Percentiles rank a stretch among this genome's conserved stretches.
These are phyloP conservation scores for Odontophorus gujanensis DNA, from an alignment of 2,113 vertebrate genomes.

Conservation along the genomic window DNA sequence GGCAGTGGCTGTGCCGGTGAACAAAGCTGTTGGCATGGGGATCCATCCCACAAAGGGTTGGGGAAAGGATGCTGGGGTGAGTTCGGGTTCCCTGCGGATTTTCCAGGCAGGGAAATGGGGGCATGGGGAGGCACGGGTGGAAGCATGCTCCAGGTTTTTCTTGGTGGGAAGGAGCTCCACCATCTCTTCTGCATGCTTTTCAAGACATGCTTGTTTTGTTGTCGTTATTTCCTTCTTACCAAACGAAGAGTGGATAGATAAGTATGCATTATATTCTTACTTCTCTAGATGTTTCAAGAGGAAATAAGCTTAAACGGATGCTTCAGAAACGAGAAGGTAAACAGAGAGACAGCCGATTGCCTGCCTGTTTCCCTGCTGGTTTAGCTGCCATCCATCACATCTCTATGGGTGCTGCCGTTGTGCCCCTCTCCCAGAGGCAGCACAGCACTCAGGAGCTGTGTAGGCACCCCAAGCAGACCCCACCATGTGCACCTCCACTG, in stretches of 20 bases:
- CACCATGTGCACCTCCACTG: no score
- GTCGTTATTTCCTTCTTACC: neutral
- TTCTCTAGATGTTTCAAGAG: constrained; percentile 79
- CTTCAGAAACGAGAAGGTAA: constrained; percentile 86
- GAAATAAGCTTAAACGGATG: constrained; percentile 84
- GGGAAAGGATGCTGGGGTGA: neutral
- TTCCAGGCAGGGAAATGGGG: accelerated
- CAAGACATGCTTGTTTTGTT: neutral
- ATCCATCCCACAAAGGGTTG: neutral
- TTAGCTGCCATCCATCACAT: accelerated
- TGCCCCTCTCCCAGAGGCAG: neutral
- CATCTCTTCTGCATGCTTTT: neutral
- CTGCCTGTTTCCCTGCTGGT: neutral
- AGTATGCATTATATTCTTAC: neutral
- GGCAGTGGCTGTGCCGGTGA: neutral
- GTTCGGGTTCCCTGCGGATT: neutral
- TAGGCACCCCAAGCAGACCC: accelerated
- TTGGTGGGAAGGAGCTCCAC: neutral
- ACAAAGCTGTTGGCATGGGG: accelerated
- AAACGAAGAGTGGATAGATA: neutral
- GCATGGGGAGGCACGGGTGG: neutral
- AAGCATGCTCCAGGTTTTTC: neutral
- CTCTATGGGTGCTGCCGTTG: accelerated
- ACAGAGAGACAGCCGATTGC: neutral
- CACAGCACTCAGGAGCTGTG: neutral